Evolutionary conservation across 2,888 invertebrate genomes (phyloP).

Genomic region (Zelleria hepariella): DNA sequence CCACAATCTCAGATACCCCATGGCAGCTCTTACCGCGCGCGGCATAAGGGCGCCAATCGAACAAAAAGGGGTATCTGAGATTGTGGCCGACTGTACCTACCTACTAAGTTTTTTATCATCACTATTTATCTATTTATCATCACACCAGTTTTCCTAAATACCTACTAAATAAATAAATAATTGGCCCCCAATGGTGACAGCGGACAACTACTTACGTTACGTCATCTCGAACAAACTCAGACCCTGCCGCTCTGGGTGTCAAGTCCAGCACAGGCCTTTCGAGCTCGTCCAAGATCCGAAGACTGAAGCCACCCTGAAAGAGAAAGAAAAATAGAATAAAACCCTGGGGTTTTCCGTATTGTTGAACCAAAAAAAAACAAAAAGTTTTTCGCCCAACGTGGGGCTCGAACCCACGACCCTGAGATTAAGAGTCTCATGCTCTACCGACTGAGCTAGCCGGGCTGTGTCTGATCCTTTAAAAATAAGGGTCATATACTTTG

Average conservation of each 20-base stretch:
- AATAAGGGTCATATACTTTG: neutral
- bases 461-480: slow-evolving; percentile 22
- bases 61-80: too few relatives aligned
- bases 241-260: slow-evolving; percentile 84
- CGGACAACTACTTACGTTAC: slow-evolving; percentile 80
- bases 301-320: slow-evolving; percentile 89
- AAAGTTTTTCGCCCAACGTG: slow-evolving; percentile 34
- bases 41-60: too few relatives aligned
- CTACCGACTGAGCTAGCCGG: slow-evolving; percentile 74
- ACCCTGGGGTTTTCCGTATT: neutral
- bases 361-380: slow-evolving; percentile 32
- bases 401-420: slow-evolving; percentile 77
- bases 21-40: too few relatives aligned
- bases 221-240: slow-evolving; percentile 86
- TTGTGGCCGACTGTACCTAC: too few relatives aligned
- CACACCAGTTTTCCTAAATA: too few relatives aligned
- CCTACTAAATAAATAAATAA: too few relatives aligned
- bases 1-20: too few relatives aligned
- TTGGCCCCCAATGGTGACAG: too few relatives aligned
- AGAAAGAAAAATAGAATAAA: slow-evolving; percentile 11
- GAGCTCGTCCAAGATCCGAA: slow-evolving; percentile 87
- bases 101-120: neutral
- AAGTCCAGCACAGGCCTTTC: slow-evolving; percentile 88
- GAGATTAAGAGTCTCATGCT: slow-evolving; percentile 77
- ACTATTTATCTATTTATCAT: neutral